Evolutionary conservation across 2,888 invertebrate species (phyloP).

Genomic region (Sycophila texana): DNA sequence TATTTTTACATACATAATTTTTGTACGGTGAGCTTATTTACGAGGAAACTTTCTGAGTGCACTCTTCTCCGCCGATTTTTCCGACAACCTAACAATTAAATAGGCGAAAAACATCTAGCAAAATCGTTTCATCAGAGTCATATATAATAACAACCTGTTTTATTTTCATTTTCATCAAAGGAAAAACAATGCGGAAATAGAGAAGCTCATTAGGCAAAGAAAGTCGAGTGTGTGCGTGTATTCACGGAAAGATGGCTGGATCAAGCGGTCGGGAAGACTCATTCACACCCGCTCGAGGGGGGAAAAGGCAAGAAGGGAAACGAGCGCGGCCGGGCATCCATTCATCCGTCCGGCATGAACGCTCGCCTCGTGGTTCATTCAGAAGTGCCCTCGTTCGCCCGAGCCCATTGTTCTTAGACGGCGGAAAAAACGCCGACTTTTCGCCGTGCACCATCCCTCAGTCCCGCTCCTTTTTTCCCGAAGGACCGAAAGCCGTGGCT

Average conservation of each 20-base stretch:
- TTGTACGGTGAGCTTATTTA: too few species aligned
- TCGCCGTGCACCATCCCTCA: background rate
- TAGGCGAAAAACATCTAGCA: too few species aligned
- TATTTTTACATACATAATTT: too few species aligned
- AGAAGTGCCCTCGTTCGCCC: conserved; percentile 52
- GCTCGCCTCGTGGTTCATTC: conserved; percentile 62
- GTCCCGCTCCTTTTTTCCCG: background rate
- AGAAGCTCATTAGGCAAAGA: conserved; percentile 1
- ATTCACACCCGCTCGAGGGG: conserved; percentile 32
- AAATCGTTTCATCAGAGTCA: too few species aligned
- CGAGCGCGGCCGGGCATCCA: conserved; percentile 55
- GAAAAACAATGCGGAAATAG: background rate
- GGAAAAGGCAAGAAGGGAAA: background rate
- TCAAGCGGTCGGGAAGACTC: conserved; percentile 8
- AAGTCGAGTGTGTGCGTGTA: background rate
- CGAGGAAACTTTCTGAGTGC: too few species aligned
- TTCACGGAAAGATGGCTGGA: background rate
- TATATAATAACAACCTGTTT: too few species aligned
- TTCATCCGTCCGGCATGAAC: conserved; percentile 60
- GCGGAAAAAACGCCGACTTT: conserved; percentile 18
- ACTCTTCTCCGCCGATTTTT: too few species aligned
- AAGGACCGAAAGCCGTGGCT: background rate
- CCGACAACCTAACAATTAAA: too few species aligned
- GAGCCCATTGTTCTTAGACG: conserved; percentile 37
- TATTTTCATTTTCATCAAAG: too few species aligned